Percentiles rank a stretch among this genome's conserved stretches.
phyloP scores from a whole-genome alignment of 2,113 vertebrate species.

The Nicator chloris region DNA sequence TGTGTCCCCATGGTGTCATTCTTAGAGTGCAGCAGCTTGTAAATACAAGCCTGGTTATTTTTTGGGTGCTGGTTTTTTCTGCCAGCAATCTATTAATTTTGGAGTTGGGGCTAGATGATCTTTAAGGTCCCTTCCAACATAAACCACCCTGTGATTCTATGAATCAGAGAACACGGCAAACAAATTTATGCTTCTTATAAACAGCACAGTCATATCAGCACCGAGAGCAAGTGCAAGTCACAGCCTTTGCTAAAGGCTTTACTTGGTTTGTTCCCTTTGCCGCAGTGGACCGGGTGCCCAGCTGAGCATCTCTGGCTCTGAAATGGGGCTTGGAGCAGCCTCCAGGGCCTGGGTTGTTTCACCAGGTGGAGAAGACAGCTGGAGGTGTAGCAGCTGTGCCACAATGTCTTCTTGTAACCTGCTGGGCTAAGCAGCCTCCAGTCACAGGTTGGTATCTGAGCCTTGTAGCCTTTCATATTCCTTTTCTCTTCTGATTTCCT shows the following conservation, averaged over 20 bases:
- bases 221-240: neutral
- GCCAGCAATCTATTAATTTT: neutral
- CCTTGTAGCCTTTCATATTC: neutral
- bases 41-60: neutral
- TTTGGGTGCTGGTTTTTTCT: neutral
- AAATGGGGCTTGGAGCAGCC: neutral
- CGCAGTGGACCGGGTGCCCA: neutral
- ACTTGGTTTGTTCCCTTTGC: neutral
- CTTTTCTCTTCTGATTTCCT: neutral
- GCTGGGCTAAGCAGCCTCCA: neutral
- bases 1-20: neutral
- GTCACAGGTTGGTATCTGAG: neutral
- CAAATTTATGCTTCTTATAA: neutral
- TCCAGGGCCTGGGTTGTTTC: neutral
- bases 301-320: neutral
- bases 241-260: neutral
- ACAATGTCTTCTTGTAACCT: neutral
- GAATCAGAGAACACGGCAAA: neutral
- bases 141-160: neutral
- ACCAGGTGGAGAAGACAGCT: neutral
- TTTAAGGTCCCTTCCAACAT: neutral
- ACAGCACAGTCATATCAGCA: neutral
- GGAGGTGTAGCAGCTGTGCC: neutral
- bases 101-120: neutral
- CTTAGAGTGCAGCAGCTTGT: constrained; percentile 11